These are phyloP conservation scores for Diarsia mendica DNA, from an alignment of 2,888 invertebrate species.

Conservation along the genomic window DNA sequence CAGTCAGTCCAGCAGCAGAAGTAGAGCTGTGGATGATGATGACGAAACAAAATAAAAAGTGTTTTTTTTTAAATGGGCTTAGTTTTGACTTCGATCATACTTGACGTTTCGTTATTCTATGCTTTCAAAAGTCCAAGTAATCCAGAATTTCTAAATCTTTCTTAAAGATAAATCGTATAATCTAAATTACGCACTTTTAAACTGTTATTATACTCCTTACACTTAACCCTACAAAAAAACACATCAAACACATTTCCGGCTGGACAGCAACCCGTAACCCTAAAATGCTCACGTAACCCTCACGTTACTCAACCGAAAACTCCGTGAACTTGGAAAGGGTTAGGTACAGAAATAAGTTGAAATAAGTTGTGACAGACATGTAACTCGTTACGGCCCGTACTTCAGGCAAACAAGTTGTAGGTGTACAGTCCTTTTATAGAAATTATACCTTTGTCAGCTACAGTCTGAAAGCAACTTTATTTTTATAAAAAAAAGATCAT, in stretches of 20 bases:
- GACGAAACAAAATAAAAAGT: no score
- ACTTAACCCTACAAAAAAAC: not conserved
- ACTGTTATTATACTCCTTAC: not conserved
- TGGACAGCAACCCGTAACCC: slow-evolving; percentile 9
- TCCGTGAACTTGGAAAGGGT: slow-evolving; percentile 37
- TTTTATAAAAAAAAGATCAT: not conserved
- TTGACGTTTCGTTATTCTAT: not conserved
- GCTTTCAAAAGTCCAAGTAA: not conserved
- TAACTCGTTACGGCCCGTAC: slow-evolving; percentile 32
- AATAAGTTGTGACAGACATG: slow-evolving; percentile 45
- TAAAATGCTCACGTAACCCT: slow-evolving; percentile 21
- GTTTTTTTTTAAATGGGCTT: no score
- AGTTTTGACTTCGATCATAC: no score
- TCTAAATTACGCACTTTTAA: no score
- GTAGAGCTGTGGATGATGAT: no score
- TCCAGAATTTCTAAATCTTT: not conserved
- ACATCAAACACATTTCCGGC: slow-evolving; percentile 31
- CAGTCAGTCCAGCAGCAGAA: no score
- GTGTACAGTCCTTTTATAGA: not conserved
- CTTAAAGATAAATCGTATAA: not conserved
- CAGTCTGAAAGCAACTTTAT: not conserved
- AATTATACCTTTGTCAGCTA: not conserved
- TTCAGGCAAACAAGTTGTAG: slow-evolving; percentile 32
- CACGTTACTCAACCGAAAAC: slow-evolving; percentile 28
- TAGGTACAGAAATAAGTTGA: slow-evolving; percentile 33